Conservation (phyloP, 1,140 invertebrate species). For the Conopomorpha cramerella region DNA sequence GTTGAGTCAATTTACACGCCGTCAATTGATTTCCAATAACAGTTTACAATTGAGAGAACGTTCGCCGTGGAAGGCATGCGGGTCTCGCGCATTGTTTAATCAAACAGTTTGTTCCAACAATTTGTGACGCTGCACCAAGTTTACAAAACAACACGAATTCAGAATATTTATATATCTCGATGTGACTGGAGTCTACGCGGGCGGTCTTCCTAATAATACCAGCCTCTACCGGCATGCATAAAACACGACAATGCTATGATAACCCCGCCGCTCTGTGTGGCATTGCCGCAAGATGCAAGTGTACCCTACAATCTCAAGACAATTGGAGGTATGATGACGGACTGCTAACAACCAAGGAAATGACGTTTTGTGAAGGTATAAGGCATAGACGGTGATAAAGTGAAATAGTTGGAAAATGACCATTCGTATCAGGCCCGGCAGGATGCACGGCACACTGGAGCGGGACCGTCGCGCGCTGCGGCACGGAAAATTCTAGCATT, state of each 20-base stretch:
- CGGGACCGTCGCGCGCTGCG: conserved; percentile 48
- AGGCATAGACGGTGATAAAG: no score
- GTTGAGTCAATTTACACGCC: conserved; percentile 29
- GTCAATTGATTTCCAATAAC: conserved; percentile 59
- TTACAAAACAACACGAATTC: conserved; percentile 18
- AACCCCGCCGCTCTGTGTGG: no score
- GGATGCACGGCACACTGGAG: conserved; percentile 54
- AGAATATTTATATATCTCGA: no score
- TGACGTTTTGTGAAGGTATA: no score
- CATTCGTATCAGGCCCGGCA: conserved; percentile 26
- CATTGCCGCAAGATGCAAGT: no score
- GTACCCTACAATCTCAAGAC: no score
- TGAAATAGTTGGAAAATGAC: conserved; percentile 37
- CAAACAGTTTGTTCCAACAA: conserved; percentile 29
- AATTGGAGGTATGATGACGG: conserved; percentile 2
- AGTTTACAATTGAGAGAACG: conserved; percentile 53
- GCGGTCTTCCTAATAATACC: no score
- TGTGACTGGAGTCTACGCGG: no score
- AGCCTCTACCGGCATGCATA: no score
- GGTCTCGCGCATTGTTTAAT: conserved; percentile 44
- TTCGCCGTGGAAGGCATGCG: conserved; percentile 41
- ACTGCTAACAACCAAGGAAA: conserved; percentile 7
- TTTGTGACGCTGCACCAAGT: conserved; percentile 21
- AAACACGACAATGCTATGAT: no score
- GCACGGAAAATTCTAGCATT: conserved; percentile 23